A percentile compares a stretch with the other conserved stretches of the same genome.
phyloP scores from a whole-genome alignment of 2,113 vertebrate genomes.

The Mobula birostris region DNA sequence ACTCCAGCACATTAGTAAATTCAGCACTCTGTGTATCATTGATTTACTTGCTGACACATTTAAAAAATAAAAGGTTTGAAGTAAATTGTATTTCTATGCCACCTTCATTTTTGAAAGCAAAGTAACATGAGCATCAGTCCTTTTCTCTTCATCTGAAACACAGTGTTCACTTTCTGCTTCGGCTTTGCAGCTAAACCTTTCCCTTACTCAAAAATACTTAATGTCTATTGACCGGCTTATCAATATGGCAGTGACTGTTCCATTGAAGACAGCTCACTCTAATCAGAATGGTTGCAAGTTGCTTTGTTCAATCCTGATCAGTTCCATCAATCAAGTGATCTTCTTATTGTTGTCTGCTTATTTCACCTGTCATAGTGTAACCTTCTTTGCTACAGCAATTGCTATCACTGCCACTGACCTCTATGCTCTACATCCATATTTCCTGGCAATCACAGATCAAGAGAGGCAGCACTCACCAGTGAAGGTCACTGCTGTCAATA shows the following conservation, averaged over 20 bases:
- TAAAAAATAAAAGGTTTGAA: background rate
- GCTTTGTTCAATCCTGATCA: background rate
- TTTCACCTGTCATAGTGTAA: background rate
- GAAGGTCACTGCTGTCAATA: slow-evolving; percentile 1
- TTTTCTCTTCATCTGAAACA: too few species aligned
- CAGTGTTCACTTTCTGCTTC: background rate
- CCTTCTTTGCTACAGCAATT: background rate
- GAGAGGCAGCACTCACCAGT: background rate
- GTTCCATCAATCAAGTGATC: slow-evolving; percentile 23
- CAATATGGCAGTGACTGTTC: background rate
- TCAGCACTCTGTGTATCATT: slow-evolving; percentile 18
- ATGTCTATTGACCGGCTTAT: background rate
- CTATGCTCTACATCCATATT: background rate
- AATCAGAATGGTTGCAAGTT: background rate
- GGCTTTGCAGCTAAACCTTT: background rate
- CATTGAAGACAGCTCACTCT: background rate
- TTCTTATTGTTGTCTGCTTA: background rate
- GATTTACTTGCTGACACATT: background rate
- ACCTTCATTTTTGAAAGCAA: background rate
- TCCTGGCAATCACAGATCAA: background rate
- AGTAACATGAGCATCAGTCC: background rate
- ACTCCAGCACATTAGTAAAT: too few species aligned
- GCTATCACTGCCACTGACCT: background rate
- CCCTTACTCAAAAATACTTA: background rate
- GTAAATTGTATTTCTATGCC: background rate